A percentile compares a stretch with the other conserved stretches of the same genome.
These are phyloP conservation scores for pig (Sus scrofa) DNA, from an alignment of 2,113 vertebrate species.

Conservation along the genomic window T2T-Sscrofa CM000822.6:68687001-68687500, in stretches of 20 bases:
- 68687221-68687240: background rate
- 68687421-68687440: background rate
- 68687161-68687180: background rate
- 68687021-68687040: background rate
- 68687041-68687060: background rate
- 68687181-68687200: background rate
- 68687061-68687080: background rate
- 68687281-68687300: background rate
- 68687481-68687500: background rate
- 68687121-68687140: background rate
- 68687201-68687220: background rate
- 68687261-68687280: background rate
- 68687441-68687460: background rate
- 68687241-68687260: background rate
- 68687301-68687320: background rate
- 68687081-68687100: background rate
- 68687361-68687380: background rate
- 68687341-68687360: no score
- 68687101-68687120: background rate
- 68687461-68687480: constrained; percentile 25
- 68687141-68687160: background rate
- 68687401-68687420: background rate
- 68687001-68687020: background rate
- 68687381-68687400: background rate
- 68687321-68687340: background rate